Conservation (phyloP, 2,113 vertebrate genomes). For the Indicator indicator region DNA sequence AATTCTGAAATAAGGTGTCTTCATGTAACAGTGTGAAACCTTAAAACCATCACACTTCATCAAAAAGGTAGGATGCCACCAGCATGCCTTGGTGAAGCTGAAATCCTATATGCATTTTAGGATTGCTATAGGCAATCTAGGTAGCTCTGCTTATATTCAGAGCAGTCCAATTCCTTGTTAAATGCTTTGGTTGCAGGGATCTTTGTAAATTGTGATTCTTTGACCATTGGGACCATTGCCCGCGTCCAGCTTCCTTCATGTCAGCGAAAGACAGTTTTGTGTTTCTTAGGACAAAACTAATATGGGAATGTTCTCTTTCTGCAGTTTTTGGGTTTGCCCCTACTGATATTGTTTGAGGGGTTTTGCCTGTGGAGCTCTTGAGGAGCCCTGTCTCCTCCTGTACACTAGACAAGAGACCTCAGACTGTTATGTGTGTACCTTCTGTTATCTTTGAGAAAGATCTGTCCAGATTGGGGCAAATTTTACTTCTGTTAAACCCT, state of each 20-base stretch:
- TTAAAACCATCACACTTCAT: no score
- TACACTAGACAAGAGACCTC: background rate
- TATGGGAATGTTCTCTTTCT: background rate
- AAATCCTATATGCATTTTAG: background rate
- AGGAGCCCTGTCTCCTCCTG: background rate
- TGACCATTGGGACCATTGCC: background rate
- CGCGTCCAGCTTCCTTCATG: background rate
- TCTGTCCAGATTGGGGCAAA: background rate
- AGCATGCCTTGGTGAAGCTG: background rate
- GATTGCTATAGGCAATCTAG: background rate
- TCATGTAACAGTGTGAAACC: background rate
- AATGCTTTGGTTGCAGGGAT: background rate
- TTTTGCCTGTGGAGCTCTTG: background rate
- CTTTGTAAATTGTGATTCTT: background rate
- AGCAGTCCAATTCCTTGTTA: background rate
- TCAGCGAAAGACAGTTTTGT: background rate
- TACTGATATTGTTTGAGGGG: fast-evolving
- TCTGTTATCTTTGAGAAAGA: background rate
- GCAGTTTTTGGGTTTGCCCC: background rate
- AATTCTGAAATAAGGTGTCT: background rate
- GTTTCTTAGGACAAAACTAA: background rate
- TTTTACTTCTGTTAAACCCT: background rate
- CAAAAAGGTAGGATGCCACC: background rate
- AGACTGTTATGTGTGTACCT: background rate
- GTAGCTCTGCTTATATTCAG: background rate